A percentile compares a stretch with the other conserved stretches of the same genome.
Evolutionary conservation across 2,797 vertebrate genomes (phyloP).

Genomic region (Manis crassicaudata): DNA sequence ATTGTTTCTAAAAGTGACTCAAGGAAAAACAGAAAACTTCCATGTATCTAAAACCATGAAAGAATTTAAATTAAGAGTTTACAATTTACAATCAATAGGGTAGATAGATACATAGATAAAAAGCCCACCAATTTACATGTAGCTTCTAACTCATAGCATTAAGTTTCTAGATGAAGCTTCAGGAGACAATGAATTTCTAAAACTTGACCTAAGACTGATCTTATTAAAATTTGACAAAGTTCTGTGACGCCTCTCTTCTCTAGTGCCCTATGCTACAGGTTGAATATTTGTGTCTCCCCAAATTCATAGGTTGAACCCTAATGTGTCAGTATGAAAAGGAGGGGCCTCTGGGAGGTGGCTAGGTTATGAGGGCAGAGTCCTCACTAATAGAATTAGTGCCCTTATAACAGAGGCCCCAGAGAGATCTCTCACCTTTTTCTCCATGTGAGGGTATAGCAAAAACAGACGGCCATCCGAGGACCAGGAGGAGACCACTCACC

Average conservation of each 20-base stretch:
- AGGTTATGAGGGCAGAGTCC: neutral
- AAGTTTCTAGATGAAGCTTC: neutral
- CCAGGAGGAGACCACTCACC: neutral
- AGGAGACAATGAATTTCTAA: neutral
- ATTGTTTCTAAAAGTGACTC: neutral
- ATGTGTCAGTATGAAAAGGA: neutral
- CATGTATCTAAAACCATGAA: neutral
- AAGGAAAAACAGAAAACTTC: neutral
- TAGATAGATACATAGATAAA: neutral
- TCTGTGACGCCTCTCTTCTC: neutral
- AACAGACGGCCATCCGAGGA: neutral
- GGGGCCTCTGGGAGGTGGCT: neutral
- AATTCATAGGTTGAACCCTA: neutral
- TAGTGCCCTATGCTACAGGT: neutral
- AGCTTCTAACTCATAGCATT: neutral
- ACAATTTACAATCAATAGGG: neutral
- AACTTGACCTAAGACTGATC: neutral
- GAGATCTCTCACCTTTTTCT: neutral
- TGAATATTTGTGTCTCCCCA: neutral
- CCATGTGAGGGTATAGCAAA: neutral
- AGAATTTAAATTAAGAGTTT: neutral
- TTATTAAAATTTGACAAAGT: neutral
- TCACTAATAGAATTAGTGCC: neutral
- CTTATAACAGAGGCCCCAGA: neutral
- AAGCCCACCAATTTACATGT: neutral